Evolutionary conservation across 2,888 invertebrate species (phyloP).

Genomic region (Ditula angustiorana): DNA sequence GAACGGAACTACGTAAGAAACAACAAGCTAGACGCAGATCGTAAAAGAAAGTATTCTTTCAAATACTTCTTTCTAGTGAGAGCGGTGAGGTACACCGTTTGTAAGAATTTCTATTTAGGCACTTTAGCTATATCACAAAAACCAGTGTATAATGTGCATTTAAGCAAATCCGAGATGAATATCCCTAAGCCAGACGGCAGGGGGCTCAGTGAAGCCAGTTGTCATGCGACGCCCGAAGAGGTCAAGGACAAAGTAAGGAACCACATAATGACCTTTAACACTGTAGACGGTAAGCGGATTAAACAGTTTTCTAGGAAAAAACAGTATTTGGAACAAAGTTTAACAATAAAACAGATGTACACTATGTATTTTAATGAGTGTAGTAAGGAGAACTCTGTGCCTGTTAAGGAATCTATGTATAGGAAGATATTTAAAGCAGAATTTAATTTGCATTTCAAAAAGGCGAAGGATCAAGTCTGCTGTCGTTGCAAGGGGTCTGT

Average conservation of each 20-base stretch:
- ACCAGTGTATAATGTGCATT: constrained; percentile 78
- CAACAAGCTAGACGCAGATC: constrained; percentile 52
- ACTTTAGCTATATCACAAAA: constrained; percentile 79
- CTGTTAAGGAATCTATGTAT: constrained; percentile 79
- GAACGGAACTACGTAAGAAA: constrained; percentile 68
- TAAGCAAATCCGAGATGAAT: constrained; percentile 74
- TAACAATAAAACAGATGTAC: constrained; percentile 75
- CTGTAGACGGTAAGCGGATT: constrained; percentile 67
- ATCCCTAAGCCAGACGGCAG: constrained; percentile 78
- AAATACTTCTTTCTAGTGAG: constrained; percentile 75
- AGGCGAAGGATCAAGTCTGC: constrained; percentile 68
- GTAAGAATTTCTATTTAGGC: constrained; percentile 79
- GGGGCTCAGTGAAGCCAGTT: constrained; percentile 68
- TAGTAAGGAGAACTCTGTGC: constrained; percentile 56
- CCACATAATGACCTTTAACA: constrained; percentile 69
- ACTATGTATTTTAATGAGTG: constrained; percentile 69
- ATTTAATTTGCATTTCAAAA: constrained; percentile 74
- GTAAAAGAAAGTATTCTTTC: constrained; percentile 70
- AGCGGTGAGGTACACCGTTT: constrained; percentile 68
- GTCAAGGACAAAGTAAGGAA: constrained; percentile 70
- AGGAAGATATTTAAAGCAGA: constrained; percentile 77
- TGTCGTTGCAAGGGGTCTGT: constrained; percentile 71
- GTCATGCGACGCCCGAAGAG: constrained; percentile 67
- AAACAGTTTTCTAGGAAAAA: constrained; percentile 71
- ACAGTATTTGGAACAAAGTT: constrained; percentile 65